Percentiles rank a stretch among this genome's conserved stretches.
Evolutionary conservation across 2,797 vertebrate species (phyloP).

Genomic region (Aselliscus stoliczkanus): DNA sequence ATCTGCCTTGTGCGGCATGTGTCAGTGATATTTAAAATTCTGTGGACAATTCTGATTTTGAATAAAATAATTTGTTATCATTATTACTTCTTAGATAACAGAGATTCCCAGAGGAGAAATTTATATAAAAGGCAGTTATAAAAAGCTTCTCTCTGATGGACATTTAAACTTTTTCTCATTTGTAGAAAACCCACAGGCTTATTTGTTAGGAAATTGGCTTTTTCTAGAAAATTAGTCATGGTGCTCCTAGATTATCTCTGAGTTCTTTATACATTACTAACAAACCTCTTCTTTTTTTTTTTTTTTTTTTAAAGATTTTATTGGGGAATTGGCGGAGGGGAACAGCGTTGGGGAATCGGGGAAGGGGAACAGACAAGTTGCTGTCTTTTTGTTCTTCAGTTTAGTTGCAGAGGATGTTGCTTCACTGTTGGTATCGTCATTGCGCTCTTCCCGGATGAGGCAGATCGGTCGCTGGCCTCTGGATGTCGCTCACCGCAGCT

Average conservation of each 20-base stretch:
- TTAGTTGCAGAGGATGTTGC: too few species aligned
- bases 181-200: not conserved
- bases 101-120: not conserved
- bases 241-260: not conserved
- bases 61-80: not conserved
- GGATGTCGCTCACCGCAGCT: too few species aligned
- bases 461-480: too few species aligned
- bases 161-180: not conserved
- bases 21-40: not conserved
- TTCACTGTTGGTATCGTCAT: too few species aligned
- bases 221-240: not conserved
- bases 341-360: too few species aligned
- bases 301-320: too few species aligned
- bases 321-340: too few species aligned
- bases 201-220: constrained; percentile 41
- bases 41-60: constrained; percentile 16
- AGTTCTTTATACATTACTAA: not conserved
- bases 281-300: not conserved
- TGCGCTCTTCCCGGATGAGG: too few species aligned
- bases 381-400: too few species aligned
- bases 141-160: not conserved
- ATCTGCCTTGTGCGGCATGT: not conserved
- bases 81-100: not conserved
- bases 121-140: not conserved
- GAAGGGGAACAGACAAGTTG: too few species aligned